A percentile compares a stretch with the other conserved stretches of the same genome.
phyloP scores from a whole-genome alignment of 2,113 vertebrate species.

The Benitochromis conjunctus region DNA sequence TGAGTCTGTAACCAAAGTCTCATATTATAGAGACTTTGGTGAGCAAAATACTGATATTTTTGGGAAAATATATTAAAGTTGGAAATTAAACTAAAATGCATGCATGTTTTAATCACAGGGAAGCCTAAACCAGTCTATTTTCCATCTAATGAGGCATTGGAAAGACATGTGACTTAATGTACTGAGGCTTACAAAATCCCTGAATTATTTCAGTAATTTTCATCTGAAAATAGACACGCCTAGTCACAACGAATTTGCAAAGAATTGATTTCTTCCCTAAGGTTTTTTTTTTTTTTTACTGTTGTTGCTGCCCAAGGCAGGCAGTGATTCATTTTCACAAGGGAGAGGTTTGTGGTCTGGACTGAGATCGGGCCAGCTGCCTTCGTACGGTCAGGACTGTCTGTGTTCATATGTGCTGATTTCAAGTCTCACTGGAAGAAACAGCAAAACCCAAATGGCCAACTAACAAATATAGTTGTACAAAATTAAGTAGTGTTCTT shows the following conservation, averaged over 20 bases:
- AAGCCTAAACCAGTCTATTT: neutral
- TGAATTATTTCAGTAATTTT: neutral
- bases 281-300: neutral
- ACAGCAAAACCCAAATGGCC: neutral
- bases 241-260: neutral
- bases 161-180: neutral
- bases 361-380: slow-evolving; percentile 28
- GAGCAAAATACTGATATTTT: neutral
- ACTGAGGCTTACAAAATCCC: neutral
- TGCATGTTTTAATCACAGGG: neutral
- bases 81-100: neutral
- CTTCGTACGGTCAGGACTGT: neutral
- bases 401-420: neutral
- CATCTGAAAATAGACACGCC: neutral
- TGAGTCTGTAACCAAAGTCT: slow-evolving; percentile 47
- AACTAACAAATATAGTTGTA: neutral
- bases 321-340: slow-evolving; percentile 41
- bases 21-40: neutral
- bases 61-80: neutral
- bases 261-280: neutral
- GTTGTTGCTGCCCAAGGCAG: neutral
- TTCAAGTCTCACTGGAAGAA: neutral
- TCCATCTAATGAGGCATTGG: neutral
- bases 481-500: neutral
- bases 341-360: slow-evolving; percentile 49